A percentile compares a stretch with the other conserved stretches of the same genome.
Evolutionary conservation across 2,797 vertebrate species (phyloP).

Genomic region (Hydrocynus forskahlii): DNA sequence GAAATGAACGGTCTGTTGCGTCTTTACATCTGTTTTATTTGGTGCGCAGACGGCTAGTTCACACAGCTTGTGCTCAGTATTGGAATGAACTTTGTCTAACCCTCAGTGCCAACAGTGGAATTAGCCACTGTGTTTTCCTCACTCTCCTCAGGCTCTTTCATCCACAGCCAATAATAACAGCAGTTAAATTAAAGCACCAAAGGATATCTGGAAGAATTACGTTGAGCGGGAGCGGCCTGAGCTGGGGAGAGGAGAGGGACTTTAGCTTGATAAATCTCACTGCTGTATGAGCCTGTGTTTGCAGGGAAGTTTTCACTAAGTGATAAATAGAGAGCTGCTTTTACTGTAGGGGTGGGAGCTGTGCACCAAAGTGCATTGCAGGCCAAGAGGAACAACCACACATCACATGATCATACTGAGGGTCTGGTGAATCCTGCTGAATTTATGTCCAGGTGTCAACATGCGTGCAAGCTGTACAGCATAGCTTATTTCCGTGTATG

Average conservation of each 20-base stretch:
- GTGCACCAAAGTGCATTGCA: conserved; percentile 66
- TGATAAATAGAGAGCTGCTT: conserved; percentile 83
- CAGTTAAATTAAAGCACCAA: conserved; percentile 84
- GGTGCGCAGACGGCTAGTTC: conserved; percentile 56
- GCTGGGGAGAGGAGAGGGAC: conserved; percentile 76
- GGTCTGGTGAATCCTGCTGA: conserved; percentile 34
- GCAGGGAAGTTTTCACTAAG: conserved; percentile 92
- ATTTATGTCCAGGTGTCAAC: neutral
- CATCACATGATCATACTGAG: conserved; percentile 27
- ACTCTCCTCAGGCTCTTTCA: conserved; percentile 81
- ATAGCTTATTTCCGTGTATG: neutral
- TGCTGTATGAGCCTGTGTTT: conserved; percentile 83
- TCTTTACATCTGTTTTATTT: conserved; percentile 61
- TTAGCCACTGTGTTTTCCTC: conserved; percentile 85
- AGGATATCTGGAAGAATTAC: conserved; percentile 81
- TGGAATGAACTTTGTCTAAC: conserved; percentile 88
- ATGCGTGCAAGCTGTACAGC: neutral
- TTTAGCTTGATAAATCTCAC: conserved; percentile 83
- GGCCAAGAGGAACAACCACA: conserved; percentile 46
- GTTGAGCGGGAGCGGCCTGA: conserved; percentile 73
- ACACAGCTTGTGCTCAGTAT: conserved; percentile 75
- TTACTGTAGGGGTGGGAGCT: conserved; percentile 66
- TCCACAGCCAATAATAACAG: conserved; percentile 87
- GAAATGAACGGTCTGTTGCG: conserved; percentile 42
- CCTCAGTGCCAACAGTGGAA: conserved; percentile 84